Base-by-base conservation (phyloP, 1,140 invertebrate species). In the Steinernema feltiae region DNA sequence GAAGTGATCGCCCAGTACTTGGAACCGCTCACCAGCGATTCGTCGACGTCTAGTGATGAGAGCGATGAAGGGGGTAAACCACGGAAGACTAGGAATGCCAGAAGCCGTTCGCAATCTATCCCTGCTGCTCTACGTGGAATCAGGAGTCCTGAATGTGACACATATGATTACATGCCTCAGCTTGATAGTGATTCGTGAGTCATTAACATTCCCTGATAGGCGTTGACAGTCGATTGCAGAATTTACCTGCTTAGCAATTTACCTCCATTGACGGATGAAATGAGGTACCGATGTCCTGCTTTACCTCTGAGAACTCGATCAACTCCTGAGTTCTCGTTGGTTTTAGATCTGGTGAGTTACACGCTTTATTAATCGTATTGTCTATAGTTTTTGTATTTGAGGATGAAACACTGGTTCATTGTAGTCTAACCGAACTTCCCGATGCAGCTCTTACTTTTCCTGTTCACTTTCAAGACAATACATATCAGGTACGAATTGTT, bases 351-450 rank as follows among this genome's bases (percentile, higher is more conserved):
- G 88, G n/a, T n/a, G n/a, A n/a, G n/a, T n/a, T n/a, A n/a, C n/a
- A n/a, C n/a, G n/a, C n/a, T n/a, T n/a, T n/a, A n/a, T n/a, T n/a
- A n/a, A n/a, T n/a, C n/a, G n/a, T n/a, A n/a, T n/a, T n/a, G n/a
- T n/a, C n/a, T n/a, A n/a, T n/a, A n/a, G n/a, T n/a, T n/a, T n/a
- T n/a, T n/a, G n/a, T n/a, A n/a, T n/a, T n/a, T n/a, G n/a, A n/a
- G n/a, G 95, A 97, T 88, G 95, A 98, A 89, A 98, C 95, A 0
- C 86, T 98, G 75, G 95, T 97, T 0, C 95, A 98, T 86, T 98
- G 95, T 87, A 95, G 93, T 84, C 89, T 97, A 15, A 92, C 93
- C 84, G 93, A 96, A 88, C 87, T 97, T 69, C 91, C 92, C 0
- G 94, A 96, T 88, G 94, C 94, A 0, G 92, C 92, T 74, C 94